phyloP scores from a whole-genome alignment of 2,113 vertebrate species.

The Edolisoma coerulescens region DNA sequence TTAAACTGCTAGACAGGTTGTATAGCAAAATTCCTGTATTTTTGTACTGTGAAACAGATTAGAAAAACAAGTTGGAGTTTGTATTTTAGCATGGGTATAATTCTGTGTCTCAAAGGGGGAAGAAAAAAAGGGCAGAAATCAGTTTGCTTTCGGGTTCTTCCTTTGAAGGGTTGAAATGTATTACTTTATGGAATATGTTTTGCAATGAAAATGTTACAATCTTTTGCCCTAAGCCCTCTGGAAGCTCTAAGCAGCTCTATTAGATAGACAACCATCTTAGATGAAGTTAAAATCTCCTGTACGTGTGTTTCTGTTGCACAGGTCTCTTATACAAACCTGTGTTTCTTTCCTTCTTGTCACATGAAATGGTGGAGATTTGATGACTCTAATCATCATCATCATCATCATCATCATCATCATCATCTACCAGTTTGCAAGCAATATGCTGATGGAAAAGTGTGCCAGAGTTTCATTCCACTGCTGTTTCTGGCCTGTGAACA shows the following conservation, averaged over 20 bases:
- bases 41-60: not conserved
- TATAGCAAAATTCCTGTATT: not conserved
- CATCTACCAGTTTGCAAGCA: not conserved
- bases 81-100: not conserved
- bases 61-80: not conserved
- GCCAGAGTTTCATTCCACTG: not conserved
- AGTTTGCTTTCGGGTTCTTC: not conserved
- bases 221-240: not conserved
- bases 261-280: not conserved
- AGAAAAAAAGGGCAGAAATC: not conserved
- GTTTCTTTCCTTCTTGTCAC: not conserved
- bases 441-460: not conserved
- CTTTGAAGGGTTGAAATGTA: not conserved
- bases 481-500: not conserved
- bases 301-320: not conserved
- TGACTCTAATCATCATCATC: not conserved
- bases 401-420: not conserved
- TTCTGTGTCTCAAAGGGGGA: not conserved
- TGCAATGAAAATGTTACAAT: not conserved
- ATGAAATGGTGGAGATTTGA: not conserved
- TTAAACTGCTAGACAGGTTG: not conserved
- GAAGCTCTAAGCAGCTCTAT: not conserved
- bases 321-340: not conserved
- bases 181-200: not conserved
- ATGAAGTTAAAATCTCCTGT: not conserved